Conservation (phyloP, 2,113 vertebrate genomes). For the Callaeas wilsoni region DNA sequence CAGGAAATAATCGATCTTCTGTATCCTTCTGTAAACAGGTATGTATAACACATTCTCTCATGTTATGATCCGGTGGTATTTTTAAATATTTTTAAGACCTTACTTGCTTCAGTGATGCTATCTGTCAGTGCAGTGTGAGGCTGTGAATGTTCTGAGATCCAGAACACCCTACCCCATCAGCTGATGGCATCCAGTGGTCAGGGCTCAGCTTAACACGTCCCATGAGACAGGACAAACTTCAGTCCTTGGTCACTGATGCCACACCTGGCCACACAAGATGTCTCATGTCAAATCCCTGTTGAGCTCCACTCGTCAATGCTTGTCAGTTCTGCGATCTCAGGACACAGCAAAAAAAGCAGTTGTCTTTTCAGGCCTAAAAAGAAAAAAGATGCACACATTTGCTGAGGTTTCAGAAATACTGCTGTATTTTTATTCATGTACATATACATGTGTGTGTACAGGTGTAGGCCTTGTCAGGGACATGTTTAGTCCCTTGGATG, state of each 20-base stretch:
- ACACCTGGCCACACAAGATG: fast-evolving
- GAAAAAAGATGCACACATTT: neutral
- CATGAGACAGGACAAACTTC: neutral
- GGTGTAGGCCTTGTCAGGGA: neutral
- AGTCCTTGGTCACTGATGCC: neutral
- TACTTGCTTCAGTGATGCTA: neutral
- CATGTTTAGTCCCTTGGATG: fast-evolving
- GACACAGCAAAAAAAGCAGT: neutral
- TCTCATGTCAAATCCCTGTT: neutral
- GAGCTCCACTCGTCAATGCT: fast-evolving
- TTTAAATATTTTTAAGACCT: neutral
- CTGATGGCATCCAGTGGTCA: neutral
- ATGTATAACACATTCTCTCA: neutral
- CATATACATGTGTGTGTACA: fast-evolving
- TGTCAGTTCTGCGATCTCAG: neutral
- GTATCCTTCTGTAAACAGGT: neutral
- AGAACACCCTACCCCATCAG: neutral
- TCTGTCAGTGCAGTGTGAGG: neutral
- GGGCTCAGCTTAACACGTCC: neutral
- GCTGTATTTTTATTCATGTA: neutral
- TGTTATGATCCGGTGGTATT: neutral
- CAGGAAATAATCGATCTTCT: neutral
- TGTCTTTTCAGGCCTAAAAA: neutral
- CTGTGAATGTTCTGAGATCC: neutral
- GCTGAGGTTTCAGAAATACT: neutral